Conservation (phyloP, 2,113 vertebrate species). For the Pelmatolapia mariae region DNA sequence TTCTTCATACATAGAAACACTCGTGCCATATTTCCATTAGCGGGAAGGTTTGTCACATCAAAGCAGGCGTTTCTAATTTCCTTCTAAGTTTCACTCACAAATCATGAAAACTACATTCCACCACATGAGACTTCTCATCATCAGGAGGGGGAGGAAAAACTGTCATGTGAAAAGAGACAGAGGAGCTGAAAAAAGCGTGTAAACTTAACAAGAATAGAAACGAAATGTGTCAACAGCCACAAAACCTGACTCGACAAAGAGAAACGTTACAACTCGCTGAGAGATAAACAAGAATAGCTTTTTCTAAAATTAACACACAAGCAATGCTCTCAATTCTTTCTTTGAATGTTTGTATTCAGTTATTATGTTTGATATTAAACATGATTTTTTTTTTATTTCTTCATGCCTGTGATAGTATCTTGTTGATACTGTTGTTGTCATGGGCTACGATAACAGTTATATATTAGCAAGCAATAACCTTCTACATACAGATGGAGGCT, state of each 20-base stretch:
- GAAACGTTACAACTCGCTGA: rapidly evolving
- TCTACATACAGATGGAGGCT: background rate
- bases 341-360: background rate
- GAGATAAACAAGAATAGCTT: background rate
- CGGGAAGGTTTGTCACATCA: background rate
- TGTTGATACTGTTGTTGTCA: background rate
- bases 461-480: background rate
- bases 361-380: background rate
- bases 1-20: background rate
- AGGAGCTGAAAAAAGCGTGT: background rate
- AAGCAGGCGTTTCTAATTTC: background rate
- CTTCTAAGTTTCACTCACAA: background rate
- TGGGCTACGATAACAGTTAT: background rate
- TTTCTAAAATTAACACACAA: background rate
- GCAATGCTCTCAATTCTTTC: background rate
- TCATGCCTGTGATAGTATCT: background rate
- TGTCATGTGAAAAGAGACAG: background rate
- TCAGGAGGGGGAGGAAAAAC: background rate
- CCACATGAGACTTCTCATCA: background rate
- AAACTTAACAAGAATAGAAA: background rate
- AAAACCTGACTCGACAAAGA: background rate
- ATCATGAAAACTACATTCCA: background rate
- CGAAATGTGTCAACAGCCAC: background rate
- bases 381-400: background rate
- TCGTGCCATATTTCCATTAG: background rate